Evolutionary conservation across 2,888 invertebrate species (phyloP).

Genomic region (Polyploca ridens): DNA sequence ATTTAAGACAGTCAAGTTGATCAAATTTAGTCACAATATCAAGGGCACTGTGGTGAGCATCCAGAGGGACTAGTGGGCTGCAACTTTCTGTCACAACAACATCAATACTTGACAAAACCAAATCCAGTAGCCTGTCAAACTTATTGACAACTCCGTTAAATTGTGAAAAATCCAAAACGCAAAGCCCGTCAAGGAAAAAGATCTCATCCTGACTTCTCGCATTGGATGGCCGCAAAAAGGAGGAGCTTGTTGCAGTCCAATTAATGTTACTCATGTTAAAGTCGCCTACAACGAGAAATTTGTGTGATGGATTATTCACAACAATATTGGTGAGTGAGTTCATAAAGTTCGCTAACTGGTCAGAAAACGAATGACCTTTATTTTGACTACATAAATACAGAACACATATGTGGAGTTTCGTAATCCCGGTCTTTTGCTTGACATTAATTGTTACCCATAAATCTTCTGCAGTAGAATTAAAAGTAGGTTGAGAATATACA

Average conservation of each 20-base stretch:
- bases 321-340: neutral
- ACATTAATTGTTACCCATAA: neutral
- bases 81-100: neutral
- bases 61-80: neutral
- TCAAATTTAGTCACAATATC: neutral
- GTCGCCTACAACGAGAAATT: neutral
- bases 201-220: no score
- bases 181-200: neutral
- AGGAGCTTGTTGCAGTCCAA: neutral
- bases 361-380: neutral
- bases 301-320: neutral
- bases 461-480: neutral
- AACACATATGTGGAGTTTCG: neutral
- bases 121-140: neutral
- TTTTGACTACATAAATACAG: neutral
- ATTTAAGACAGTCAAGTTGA: neutral
- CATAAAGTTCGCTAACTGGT: neutral
- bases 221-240: no score
- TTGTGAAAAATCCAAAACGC: neutral
- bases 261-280: neutral
- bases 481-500: neutral
- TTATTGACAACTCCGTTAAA: neutral
- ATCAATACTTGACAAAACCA: neutral
- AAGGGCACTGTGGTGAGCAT: neutral
- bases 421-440: neutral